phyloP scores from a whole-genome alignment of 1,140 invertebrate species.

The Contarinia nasturtii region DNA sequence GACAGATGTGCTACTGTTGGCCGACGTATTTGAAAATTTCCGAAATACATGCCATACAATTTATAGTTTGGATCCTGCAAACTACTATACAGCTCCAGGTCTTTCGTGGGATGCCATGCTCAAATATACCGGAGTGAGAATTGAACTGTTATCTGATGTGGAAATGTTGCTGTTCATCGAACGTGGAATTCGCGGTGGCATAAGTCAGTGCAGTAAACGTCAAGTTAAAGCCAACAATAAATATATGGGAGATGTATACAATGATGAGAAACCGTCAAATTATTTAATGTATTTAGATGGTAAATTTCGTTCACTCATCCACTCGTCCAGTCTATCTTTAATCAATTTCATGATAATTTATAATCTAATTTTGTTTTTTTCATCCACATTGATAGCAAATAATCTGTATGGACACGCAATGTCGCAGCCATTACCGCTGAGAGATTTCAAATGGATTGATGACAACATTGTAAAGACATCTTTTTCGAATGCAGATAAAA shows the following conservation, averaged over 20 bases:
- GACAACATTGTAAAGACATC: conserved; percentile 7
- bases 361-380: too few species aligned
- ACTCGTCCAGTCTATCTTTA: too few species aligned
- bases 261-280: conserved; percentile 19
- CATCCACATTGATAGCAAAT: conserved; percentile 20
- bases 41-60: conserved; percentile 12
- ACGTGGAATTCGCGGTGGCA: conserved; percentile 19
- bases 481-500: conserved; percentile 6
- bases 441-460: conserved; percentile 25
- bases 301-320: too few species aligned
- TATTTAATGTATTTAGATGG: conserved; percentile 23
- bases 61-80: conserved; percentile 15
- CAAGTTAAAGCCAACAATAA: conserved; percentile 26
- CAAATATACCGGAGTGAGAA: conserved; percentile 18
- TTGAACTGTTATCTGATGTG: conserved; percentile 27
- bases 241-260: conserved; percentile 19
- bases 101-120: conserved; percentile 23
- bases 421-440: conserved; percentile 22
- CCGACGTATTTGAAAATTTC: conserved; percentile 30
- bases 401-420: conserved; percentile 33
- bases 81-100: conserved; percentile 18
- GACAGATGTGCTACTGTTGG: conserved; percentile 20
- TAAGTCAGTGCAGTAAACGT: conserved; percentile 20
- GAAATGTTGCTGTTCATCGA: conserved; percentile 25
- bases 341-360: too few species aligned